phyloP scores from a whole-genome alignment of 1,140 invertebrate genomes.

The Drosophila ambigua region DNA sequence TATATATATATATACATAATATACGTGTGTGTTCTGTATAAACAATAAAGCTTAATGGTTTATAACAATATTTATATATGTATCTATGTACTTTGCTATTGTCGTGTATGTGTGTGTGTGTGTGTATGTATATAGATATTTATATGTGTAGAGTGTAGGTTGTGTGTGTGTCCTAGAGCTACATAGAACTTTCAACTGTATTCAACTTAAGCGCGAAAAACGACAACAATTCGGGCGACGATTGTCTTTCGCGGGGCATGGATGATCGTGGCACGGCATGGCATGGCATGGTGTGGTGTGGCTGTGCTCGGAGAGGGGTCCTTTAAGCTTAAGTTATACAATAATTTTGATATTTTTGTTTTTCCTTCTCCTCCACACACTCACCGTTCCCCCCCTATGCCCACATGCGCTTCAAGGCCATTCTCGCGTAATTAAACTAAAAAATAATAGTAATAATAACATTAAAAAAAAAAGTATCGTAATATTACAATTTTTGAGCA shows the following conservation, averaged over 20 bases:
- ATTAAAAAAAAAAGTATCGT: constrained; percentile 4
- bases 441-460: constrained; percentile 10
- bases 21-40: constrained; percentile 12
- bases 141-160: constrained; percentile 12
- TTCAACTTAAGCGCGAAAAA: constrained; percentile 41
- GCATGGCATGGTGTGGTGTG: too few species aligned
- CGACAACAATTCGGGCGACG: constrained; percentile 48
- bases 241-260: constrained; percentile 37
- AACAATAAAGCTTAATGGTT: constrained; percentile 43
- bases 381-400: background rate
- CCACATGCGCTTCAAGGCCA: constrained; percentile 10
- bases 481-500: constrained; percentile 8
- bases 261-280: background rate
- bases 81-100: constrained; percentile 38
- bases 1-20: constrained; percentile 24
- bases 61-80: constrained; percentile 55
- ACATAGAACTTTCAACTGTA: constrained; percentile 29
- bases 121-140: constrained; percentile 20
- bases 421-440: constrained; percentile 5
- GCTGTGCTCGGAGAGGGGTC: background rate
- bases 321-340: constrained; percentile 33
- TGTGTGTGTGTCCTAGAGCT: background rate
- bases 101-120: constrained; percentile 27
- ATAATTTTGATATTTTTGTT: constrained; percentile 29
- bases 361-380: constrained; percentile 5